These are phyloP conservation scores for Drosophila silvestris DNA, from an alignment of 2,888 invertebrate genomes.

Conservation along the genomic window DNA sequence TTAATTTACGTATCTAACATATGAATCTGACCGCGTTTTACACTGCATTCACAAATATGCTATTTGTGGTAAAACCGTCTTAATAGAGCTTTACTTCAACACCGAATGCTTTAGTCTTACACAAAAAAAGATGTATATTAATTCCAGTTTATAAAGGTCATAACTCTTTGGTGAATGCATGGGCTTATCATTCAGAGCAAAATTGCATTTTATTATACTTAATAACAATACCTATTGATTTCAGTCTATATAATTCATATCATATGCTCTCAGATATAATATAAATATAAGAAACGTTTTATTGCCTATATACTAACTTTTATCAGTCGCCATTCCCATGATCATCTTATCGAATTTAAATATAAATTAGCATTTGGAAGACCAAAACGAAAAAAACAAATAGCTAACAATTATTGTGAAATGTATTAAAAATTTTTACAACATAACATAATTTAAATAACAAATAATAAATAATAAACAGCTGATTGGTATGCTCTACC, in stretches of 20 bases:
- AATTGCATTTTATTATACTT: conserved; percentile 8
- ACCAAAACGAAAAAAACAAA: background rate
- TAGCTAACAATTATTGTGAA: background rate
- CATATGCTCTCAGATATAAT: background rate
- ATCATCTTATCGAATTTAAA: background rate
- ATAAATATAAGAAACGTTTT: background rate
- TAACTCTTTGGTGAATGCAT: conserved; percentile 58
- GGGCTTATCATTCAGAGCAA: conserved; percentile 31
- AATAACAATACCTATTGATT: conserved; percentile 18
- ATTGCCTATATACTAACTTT: background rate
- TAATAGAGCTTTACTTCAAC: conserved; percentile 33
- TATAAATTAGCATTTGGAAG: background rate
- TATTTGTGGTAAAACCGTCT: conserved; percentile 13
- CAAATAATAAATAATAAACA: background rate
- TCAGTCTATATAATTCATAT: background rate
- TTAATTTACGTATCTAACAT: conserved; percentile 68
- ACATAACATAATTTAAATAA: background rate
- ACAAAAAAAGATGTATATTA: conserved; percentile 52
- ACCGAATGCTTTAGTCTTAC: conserved; percentile 42
- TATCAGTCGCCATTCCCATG: background rate
- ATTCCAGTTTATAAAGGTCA: conserved; percentile 52
- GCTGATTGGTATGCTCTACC: background rate
- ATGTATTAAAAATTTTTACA: background rate
- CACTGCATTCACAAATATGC: conserved; percentile 35
- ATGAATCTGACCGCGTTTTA: conserved; percentile 72